Base-by-base conservation (phyloP, 2,797 vertebrate species). In the Trachops cirrhosus region DNA sequence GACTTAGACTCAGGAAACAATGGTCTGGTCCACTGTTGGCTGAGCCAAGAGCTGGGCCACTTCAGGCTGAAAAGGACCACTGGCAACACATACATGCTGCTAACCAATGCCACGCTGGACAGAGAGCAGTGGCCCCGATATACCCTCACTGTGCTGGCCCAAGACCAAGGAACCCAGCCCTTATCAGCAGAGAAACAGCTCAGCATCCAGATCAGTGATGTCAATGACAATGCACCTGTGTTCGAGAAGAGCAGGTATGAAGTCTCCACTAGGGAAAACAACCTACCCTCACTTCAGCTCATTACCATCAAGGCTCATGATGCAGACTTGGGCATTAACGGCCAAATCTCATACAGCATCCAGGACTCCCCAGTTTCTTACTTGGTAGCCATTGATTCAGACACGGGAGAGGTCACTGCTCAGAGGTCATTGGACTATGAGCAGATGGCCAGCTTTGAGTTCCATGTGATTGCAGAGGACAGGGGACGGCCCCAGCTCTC, bases 1-100 rank as follows among this genome's bases (percentile, higher is more conserved):
- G 99, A 99, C 97, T 99, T 99, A 0, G 99, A 99, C 96, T 99
- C 99, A 0, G 99, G 99, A 32, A 96, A 97, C 79, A 99, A 99
- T 0, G 99, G 99, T 29, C 97, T 98, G 88, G 99, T 99, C 48
- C 98, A 93, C 1, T 99, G 99, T 39, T 98, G 95, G 29, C 98
- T 99, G 73, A 98, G 98, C n/a, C 98, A 98, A 77, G 98, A 98
- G 26, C 98, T 98, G 0, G 99, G 99, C 18, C 99, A 99, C 86
- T 99, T 99, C 97, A 98, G 97, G 77, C 98, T 99, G 29, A 99
- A 99, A 98, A 98, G 97, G 88, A 99, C 99, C 91, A 98, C 99
- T 1, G 98, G 98, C 5, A 98, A 99, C 96, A 99, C 99, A 78
- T 99, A 99, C 22, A 98, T 99, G 97, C 98, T 99, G 64, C 98